Percentiles rank a stretch among this genome's conserved stretches.
Conservation (phyloP, 64 coral and sea anemone genomes). For the Montipora capricornis region DNA sequence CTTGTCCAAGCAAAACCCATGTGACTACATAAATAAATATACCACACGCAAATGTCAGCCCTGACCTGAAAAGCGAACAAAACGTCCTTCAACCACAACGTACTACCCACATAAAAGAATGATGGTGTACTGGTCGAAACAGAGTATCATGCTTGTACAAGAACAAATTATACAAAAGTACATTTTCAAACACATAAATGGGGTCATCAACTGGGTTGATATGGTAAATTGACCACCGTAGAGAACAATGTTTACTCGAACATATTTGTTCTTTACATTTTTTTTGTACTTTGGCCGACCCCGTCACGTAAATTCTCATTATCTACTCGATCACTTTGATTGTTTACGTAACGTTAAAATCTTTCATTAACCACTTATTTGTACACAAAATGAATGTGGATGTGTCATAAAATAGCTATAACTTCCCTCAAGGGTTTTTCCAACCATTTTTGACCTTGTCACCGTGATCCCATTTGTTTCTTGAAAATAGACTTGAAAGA, state of each 20-base stretch:
- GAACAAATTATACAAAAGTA: no score
- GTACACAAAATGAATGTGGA: neutral
- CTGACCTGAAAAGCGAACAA: slow-evolving; percentile 54
- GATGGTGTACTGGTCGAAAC: no score
- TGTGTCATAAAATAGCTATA: neutral
- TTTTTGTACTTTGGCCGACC: neutral
- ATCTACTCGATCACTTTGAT: no score
- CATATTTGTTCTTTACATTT: neutral
- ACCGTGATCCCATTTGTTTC: neutral
- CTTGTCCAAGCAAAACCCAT: slow-evolving; percentile 90
- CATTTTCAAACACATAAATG: no score
- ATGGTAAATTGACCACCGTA: no score
- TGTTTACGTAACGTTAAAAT: neutral
- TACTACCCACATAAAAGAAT: no score
- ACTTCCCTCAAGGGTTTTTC: neutral
- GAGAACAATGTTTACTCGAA: no score
- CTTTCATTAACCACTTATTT: slow-evolving; percentile 5
- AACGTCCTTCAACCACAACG: no score
- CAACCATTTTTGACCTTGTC: neutral
- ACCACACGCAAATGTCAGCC: slow-evolving; percentile 78
- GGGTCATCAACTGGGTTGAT: no score
- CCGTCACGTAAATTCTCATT: neutral
- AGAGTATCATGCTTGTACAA: no score
- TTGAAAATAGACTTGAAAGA: no score
- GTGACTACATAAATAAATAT: slow-evolving; percentile 77